Base-by-base conservation (phyloP, 2,888 invertebrate genomes). In the Baccha elongata region DNA sequence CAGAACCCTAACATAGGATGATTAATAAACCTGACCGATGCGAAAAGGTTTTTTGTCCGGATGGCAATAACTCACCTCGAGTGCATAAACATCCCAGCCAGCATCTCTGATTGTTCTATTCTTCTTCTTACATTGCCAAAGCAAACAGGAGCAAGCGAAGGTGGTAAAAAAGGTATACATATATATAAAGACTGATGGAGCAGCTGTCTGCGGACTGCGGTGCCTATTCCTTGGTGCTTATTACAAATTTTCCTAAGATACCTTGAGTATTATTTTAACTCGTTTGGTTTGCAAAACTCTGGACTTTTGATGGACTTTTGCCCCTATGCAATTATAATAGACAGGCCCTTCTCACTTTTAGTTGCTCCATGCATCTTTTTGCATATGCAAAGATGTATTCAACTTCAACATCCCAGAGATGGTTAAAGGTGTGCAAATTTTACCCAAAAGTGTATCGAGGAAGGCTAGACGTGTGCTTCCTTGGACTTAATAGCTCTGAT, bases 11-110 rank as follows among this genome's bases (percentile, higher is more conserved):
- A n/a, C n/a, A 50, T 62, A 32, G 58, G 65, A 81, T 81, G 80
- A 81, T 81, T 75, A 75, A 81, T 75, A 65, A 65, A 58, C 75
- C 64, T 65, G 71, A 64, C 76, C 76, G 50, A 42, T 50, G 76
- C 80, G 46, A 69, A 69, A 50, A 65, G 52, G 65, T 50, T 60
- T 53, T 42, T 64, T 65, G 69, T 69, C 65, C 75, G 80, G 60
- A 58, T 26, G 65, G 68, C 65, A 74, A 81, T 75, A 81, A 81
- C 69, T 81, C 75, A 81, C 64, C 42, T 42, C 64, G 23, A 60
- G 60, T 42, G 50, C 29, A 62, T 68, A 58, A 58, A 35, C 58
- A 32, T 29, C 13, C 13, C n/a, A 65, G 46, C 60, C 40, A 21
- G 32, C n/a, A 44, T 46, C 64, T 32, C 44, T 29, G 52, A 75